Conservation (phyloP, 1,140 invertebrate species). For the Artemia franciscana region DNA sequence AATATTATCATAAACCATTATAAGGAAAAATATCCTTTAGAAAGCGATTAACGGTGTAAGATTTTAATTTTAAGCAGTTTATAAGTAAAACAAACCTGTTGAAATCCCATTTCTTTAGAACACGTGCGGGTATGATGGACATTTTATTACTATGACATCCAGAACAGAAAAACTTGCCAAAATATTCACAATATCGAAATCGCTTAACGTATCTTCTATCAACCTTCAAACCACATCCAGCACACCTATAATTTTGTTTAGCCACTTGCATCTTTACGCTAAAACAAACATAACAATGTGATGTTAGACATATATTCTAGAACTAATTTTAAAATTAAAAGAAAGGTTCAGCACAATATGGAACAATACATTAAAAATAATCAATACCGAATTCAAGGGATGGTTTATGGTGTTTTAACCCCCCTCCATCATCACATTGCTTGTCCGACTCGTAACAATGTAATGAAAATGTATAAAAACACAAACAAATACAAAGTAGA, state of each 20-base stretch:
- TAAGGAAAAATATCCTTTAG: no score
- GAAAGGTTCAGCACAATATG: no score
- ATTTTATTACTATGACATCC: slow-evolving; percentile 58
- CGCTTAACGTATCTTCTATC: slow-evolving; percentile 39
- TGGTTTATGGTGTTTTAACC: no score
- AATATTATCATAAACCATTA: no score
- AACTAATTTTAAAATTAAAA: no score
- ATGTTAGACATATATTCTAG: slow-evolving; percentile 4
- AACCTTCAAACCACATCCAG: slow-evolving; percentile 61
- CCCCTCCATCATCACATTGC: no score
- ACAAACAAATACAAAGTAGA: no score
- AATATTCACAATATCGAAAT: slow-evolving; percentile 59
- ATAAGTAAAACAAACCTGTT: no score
- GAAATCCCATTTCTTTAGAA: slow-evolving; percentile 50
- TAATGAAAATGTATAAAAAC: no score
- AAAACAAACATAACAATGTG: slow-evolving; percentile 18
- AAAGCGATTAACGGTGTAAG: no score
- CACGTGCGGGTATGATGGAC: slow-evolving; percentile 46
- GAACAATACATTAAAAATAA: not conserved
- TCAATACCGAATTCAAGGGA: slow-evolving; percentile 3
- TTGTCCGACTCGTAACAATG: no score
- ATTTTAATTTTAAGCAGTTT: no score
- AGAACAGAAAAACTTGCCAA: slow-evolving; percentile 68
- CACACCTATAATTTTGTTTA: slow-evolving; percentile 59
- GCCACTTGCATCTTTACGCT: slow-evolving; percentile 36